Base-by-base conservation (phyloP, 1,140 invertebrate species). In the Penaeus vannamei region DNA sequence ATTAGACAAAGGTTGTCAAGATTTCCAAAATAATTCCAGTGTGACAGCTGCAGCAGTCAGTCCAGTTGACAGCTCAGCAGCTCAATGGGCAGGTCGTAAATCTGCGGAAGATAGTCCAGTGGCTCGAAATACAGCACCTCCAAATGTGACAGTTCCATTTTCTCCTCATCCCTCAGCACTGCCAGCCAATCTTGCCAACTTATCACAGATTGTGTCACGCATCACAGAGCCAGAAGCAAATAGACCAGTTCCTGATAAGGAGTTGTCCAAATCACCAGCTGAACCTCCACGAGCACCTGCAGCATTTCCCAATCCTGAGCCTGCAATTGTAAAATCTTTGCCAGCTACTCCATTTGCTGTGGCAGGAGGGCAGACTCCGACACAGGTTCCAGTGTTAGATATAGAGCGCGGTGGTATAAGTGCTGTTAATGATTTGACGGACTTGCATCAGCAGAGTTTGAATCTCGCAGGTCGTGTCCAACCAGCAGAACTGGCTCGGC, bases 161-260 rank as follows among this genome's bases (percentile, higher is more conserved):
- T 87, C 90, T 22, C 88, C 86, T 42, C 89, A 87, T 66, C 64
- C 86, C 32, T 88, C 87, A 53, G 87, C 87, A 59, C 62, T 92
- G 81, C 91, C 94, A 59, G 93, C 94, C 29, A 95, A 94, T 92
- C 92, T 95, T 86, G 93, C 94, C 19, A 94, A 94, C 92, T 92
- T 95, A 66, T 94, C 94, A n/a, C 94, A 95, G 92, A 94, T 95
- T 92, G 93, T 95, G 42, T 95, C 95, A 86, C 92, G 94, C 60
- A 95, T 94, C 91, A 92, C 93, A 26, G 94, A 94, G 90, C 94
- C 95, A 53, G 94, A 95, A 90, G 94, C 92, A 90, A 94, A 93
- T 91, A 85, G 89, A 79, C 60, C 79, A 36, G 62, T 61, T 90
- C 20, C 82, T 36, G 85, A 89, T 22, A 81, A 87, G 42, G 86